Percentiles rank a stretch among this genome's conserved stretches.
Evolutionary conservation across 2,113 vertebrate species (phyloP).

Genomic region (Candoia aspera): DNA sequence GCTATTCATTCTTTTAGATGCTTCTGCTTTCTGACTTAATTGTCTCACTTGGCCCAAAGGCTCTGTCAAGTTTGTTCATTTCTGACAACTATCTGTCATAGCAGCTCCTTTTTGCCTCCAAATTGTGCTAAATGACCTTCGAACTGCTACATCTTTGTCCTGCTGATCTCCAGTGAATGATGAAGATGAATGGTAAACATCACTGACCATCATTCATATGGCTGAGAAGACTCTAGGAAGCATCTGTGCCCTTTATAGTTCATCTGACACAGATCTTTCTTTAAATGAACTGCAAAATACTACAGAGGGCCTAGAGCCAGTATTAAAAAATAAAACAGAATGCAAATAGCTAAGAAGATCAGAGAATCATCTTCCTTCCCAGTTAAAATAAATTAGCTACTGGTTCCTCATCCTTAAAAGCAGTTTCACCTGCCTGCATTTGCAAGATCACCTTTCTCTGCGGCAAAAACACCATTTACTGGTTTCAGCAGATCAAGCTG

Average conservation of each 20-base stretch:
- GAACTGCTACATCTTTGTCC: conserved; percentile 58
- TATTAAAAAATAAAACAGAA: conserved; percentile 9
- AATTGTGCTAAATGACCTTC: conserved; percentile 56
- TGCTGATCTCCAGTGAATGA: conserved; percentile 59
- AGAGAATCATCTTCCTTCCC: background rate
- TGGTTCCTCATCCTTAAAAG: background rate
- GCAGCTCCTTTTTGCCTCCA: background rate
- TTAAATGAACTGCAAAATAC: conserved; percentile 35
- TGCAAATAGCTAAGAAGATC: background rate
- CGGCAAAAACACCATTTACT: background rate
- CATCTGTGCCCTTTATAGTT: conserved; percentile 62
- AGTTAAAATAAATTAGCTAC: background rate
- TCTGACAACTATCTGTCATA: conserved; percentile 52
- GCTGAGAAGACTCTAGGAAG: conserved; percentile 50
- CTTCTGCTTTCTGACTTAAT: conserved; percentile 43
- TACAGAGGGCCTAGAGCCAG: conserved; percentile 19
- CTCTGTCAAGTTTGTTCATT: conserved; percentile 52
- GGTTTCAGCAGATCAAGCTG: background rate
- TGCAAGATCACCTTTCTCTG: background rate
- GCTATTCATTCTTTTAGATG: conserved; percentile 21
- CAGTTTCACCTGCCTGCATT: background rate
- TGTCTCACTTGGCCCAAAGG: conserved; percentile 54
- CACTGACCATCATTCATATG: conserved; percentile 50
- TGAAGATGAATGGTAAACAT: conserved; percentile 58
- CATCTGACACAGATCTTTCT: conserved; percentile 41